Conservation (phyloP, 2,797 vertebrate genomes). For the Stomatorhinus walkeri region DNA sequence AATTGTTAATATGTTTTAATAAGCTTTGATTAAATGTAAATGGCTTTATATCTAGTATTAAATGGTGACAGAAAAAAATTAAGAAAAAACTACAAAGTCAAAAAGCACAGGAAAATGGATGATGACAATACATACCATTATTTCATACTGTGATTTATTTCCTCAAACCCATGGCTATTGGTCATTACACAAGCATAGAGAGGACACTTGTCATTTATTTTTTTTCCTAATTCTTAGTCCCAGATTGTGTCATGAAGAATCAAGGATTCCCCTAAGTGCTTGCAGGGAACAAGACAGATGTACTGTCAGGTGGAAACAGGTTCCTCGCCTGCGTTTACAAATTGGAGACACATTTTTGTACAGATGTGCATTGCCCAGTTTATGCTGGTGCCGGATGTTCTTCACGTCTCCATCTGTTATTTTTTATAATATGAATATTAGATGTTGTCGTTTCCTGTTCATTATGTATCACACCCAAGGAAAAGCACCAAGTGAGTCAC, state of each 20-base stretch:
- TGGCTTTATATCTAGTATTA: background rate
- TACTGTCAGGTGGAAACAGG: background rate
- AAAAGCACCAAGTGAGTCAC: background rate
- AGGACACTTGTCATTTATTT: background rate
- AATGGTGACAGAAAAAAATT: background rate
- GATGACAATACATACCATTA: background rate
- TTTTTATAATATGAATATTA: background rate
- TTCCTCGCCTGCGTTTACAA: background rate
- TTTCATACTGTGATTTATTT: background rate
- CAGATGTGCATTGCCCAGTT: background rate
- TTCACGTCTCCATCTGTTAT: background rate
- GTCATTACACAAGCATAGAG: background rate
- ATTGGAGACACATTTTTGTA: background rate
- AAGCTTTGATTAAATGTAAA: background rate
- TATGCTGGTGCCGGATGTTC: background rate
- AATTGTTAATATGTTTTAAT: background rate
- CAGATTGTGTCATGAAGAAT: background rate
- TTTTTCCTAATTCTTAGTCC: background rate
- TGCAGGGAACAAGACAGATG: background rate
- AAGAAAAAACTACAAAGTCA: background rate
- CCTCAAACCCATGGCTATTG: background rate
- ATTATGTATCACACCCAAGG: background rate
- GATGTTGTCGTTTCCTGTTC: background rate
- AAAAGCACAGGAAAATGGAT: background rate
- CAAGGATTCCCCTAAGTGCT: background rate